These are phyloP conservation scores for Drosophila trichaetosa DNA, from an alignment of 2,888 invertebrate genomes.

Conservation along the genomic window DNA sequence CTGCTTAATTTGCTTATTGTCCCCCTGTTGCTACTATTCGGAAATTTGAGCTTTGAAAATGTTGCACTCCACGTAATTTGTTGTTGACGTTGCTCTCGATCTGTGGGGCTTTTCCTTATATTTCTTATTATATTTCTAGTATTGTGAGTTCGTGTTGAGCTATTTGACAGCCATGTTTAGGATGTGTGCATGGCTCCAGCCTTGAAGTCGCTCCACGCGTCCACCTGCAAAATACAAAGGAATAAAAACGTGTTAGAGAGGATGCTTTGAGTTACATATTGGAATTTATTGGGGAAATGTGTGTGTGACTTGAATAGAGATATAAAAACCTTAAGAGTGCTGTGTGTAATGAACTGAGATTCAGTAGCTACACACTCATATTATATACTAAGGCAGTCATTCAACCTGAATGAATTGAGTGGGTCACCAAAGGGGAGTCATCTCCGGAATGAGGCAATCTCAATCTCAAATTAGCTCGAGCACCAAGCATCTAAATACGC, in stretches of 20 bases:
- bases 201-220: slow-evolving; percentile 24
- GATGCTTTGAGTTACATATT: background rate
- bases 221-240: slow-evolving; percentile 41
- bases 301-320: slow-evolving; percentile 10
- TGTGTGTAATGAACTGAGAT: slow-evolving; percentile 20
- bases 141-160: slow-evolving; percentile 22
- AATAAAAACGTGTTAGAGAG: background rate
- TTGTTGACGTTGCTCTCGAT: slow-evolving; percentile 19
- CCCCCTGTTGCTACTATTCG: background rate
- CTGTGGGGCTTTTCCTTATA: slow-evolving; percentile 2
- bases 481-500: background rate
- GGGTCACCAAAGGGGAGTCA: background rate
- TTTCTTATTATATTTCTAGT: slow-evolving; percentile 7
- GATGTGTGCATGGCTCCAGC: slow-evolving; percentile 16
- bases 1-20: slow-evolving; percentile 9
- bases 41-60: slow-evolving; percentile 9
- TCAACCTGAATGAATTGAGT: slow-evolving; percentile 8
- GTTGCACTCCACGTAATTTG: slow-evolving; percentile 1
- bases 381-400: background rate
- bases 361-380: slow-evolving; percentile 1
- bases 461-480: background rate
- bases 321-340: slow-evolving; percentile 12
- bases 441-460: background rate
- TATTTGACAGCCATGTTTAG: slow-evolving; percentile 49
- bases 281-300: slow-evolving; percentile 22